These are phyloP conservation scores for Nestor notabilis DNA, from an alignment of 2,113 vertebrate species.

Conservation along the genomic window DNA sequence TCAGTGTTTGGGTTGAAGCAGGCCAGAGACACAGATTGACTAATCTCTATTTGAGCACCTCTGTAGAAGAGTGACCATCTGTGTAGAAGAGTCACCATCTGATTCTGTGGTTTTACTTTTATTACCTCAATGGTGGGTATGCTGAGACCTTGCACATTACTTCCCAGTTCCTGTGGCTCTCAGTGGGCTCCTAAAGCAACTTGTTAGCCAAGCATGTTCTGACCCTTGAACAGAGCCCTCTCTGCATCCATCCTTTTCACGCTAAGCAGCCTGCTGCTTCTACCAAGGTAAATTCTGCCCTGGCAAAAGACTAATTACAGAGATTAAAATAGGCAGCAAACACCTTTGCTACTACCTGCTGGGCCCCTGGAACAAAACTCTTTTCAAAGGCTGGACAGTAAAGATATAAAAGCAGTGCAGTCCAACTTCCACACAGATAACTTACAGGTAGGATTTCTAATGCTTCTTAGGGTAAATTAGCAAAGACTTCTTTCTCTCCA, in stretches of 20 bases:
- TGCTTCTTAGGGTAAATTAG: not conserved
- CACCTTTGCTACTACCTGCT: not conserved
- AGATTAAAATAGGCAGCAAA: not conserved
- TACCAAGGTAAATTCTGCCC: not conserved
- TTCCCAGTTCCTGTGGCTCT: rapidly evolving
- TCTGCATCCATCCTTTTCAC: not conserved
- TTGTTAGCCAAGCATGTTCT: not conserved
- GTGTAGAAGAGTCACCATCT: not conserved
- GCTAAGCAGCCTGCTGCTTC: not conserved
- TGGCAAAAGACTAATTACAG: not conserved
- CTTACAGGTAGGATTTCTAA: not conserved
- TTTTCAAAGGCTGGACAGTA: not conserved
- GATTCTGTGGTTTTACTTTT: not conserved
- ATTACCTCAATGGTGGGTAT: rapidly evolving
- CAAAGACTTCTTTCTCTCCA: not conserved
- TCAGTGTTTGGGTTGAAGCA: not conserved
- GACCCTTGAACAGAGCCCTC: not conserved
- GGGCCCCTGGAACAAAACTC: not conserved
- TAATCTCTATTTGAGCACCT: not conserved
- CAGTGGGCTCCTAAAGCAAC: not conserved
- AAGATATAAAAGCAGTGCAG: not conserved
- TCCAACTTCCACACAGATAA: not conserved
- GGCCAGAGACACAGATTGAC: not conserved
- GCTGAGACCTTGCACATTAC: not conserved
- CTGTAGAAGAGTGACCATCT: not conserved